Percentiles rank a stretch among this genome's conserved stretches.
Conservation (phyloP, 2,888 invertebrate species). For the Latrodectus elegans region DNA sequence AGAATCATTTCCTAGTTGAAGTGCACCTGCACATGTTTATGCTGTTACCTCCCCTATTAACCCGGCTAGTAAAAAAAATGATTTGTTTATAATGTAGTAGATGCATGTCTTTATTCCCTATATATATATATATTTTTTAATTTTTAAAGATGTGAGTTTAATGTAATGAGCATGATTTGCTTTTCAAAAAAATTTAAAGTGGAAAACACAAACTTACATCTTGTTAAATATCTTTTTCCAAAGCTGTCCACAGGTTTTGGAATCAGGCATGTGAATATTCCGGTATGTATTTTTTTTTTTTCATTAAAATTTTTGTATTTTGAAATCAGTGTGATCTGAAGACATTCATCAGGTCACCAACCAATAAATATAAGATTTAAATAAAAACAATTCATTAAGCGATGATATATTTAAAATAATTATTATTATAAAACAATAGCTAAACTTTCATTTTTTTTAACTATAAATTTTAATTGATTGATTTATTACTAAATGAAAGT, state of each 20-base stretch:
- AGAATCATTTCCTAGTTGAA: too few relatives aligned
- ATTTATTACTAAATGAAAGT: too few relatives aligned
- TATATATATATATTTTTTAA: neutral
- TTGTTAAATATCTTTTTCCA: slow-evolving; percentile 50
- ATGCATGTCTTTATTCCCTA: neutral
- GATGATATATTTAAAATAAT: too few relatives aligned
- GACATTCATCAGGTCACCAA: too few relatives aligned
- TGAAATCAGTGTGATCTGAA: too few relatives aligned
- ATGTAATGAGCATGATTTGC: slow-evolving; percentile 32
- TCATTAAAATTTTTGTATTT: too few relatives aligned
- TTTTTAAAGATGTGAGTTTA: slow-evolving; percentile 25
- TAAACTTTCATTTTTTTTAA: too few relatives aligned
- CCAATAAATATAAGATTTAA: too few relatives aligned
- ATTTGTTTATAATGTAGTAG: neutral
- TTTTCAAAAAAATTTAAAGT: slow-evolving; percentile 9
- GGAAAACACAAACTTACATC: slow-evolving; percentile 16
- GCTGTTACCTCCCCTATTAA: neutral
- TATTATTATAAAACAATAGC: too few relatives aligned
- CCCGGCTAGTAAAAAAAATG: neutral
- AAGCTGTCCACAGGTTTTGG: slow-evolving; percentile 67
- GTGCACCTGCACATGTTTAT: too few relatives aligned
- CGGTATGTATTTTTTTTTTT: slow-evolving; percentile 62
- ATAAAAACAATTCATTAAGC: too few relatives aligned
- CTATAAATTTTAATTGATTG: too few relatives aligned
- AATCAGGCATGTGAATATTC: slow-evolving; percentile 65